phyloP scores from a whole-genome alignment of 2,797 vertebrate genomes.

The Megalops cyprinoides region DNA sequence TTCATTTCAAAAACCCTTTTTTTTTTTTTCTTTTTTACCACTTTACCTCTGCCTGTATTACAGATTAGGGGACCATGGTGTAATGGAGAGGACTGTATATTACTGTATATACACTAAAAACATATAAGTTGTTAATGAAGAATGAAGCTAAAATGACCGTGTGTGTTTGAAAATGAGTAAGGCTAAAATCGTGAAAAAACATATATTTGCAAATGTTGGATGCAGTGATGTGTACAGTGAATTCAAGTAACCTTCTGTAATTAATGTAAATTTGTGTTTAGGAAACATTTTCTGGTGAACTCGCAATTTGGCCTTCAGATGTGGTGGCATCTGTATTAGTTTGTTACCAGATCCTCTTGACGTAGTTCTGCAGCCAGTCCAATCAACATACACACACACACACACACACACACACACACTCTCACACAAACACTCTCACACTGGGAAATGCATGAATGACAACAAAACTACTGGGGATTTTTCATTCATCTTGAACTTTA shows the following conservation, averaged over 20 bases:
- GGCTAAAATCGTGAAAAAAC: constrained; percentile 16
- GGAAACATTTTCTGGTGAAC: constrained; percentile 25
- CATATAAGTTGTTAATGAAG: constrained; percentile 23
- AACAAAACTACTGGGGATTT: constrained; percentile 76
- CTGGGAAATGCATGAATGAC: constrained; percentile 62
- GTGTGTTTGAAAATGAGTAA: constrained; percentile 10
- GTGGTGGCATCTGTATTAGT: constrained; percentile 37
- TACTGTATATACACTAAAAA: constrained; percentile 24
- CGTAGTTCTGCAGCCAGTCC: constrained; percentile 39
- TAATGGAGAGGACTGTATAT: constrained; percentile 14
- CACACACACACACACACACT: constrained; percentile 54
- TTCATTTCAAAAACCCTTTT: constrained; percentile 23
- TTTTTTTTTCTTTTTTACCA: neutral
- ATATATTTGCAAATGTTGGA: constrained; percentile 34
- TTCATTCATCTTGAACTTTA: constrained; percentile 54
- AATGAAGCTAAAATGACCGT: neutral
- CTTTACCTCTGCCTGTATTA: constrained; percentile 1
- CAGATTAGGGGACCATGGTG: constrained; percentile 4
- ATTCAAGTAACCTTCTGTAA: constrained; percentile 41
- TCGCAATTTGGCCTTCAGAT: neutral
- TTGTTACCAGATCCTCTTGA: constrained; percentile 23
- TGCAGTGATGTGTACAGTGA: constrained; percentile 36
- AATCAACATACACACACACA: constrained; percentile 33
- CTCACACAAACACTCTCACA: constrained; percentile 41
- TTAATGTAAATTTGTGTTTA: constrained; percentile 30